A percentile compares a stretch with the other conserved stretches of the same genome.
phyloP scores from a whole-genome alignment of 1,140 invertebrate genomes.

The Drosophila ercepeae region DNA sequence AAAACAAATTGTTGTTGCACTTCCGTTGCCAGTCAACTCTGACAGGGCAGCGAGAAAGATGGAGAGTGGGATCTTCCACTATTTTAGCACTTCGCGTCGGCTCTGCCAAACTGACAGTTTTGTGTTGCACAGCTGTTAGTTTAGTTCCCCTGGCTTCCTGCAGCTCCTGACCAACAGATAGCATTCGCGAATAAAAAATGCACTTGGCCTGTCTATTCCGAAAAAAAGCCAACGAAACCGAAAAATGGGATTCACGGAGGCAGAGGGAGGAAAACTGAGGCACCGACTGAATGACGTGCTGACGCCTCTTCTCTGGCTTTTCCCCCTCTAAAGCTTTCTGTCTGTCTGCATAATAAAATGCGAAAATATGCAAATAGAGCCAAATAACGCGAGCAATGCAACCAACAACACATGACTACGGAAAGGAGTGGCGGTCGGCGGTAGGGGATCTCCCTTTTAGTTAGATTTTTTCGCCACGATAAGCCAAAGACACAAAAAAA shows the following conservation, averaged over 20 bases:
- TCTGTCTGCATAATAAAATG: slow-evolving; percentile 81
- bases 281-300: slow-evolving; percentile 65
- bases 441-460: slow-evolving; percentile 32
- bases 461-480: slow-evolving; percentile 68
- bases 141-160: slow-evolving; percentile 5
- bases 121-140: slow-evolving; percentile 66
- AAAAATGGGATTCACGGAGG: background rate
- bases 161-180: slow-evolving; percentile 31
- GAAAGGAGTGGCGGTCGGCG: background rate
- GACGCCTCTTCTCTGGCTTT: slow-evolving; percentile 56
- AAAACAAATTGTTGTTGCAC: slow-evolving; percentile 63
- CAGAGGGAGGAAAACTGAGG: slow-evolving; percentile 7
- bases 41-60: slow-evolving; percentile 45
- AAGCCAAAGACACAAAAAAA: slow-evolving; percentile 44
- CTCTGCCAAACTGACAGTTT: slow-evolving; percentile 63
- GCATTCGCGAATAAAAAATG: slow-evolving; percentile 42
- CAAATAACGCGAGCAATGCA: slow-evolving; percentile 59
- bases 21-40: slow-evolving; percentile 56
- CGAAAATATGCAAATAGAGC: slow-evolving; percentile 74
- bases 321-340: slow-evolving; percentile 24
- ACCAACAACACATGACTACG: slow-evolving; percentile 37
- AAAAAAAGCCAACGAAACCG: background rate
- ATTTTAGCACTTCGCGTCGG: slow-evolving; percentile 39
- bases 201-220: slow-evolving; percentile 46
- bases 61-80: slow-evolving; percentile 47